Percentiles rank a stretch among this genome's conserved stretches.
These are phyloP conservation scores for Alexandromys fortis DNA, from an alignment of 2,113 vertebrate genomes.

Conservation along the genomic window DNA sequence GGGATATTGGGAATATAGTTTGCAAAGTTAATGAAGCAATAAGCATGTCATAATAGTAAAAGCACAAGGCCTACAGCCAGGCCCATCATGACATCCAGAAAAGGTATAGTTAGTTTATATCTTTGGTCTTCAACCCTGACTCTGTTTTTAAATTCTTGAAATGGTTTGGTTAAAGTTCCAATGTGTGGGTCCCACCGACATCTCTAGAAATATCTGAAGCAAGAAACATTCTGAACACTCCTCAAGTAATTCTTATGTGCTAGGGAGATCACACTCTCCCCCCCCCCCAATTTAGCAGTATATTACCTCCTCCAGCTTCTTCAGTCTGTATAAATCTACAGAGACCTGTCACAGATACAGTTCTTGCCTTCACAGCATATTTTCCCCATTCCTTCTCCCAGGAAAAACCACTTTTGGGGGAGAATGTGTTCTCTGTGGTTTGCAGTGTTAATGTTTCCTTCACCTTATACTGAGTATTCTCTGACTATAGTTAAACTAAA, in stretches of 20 bases:
- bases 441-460: neutral
- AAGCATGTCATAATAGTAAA: neutral
- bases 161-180: constrained; percentile 9
- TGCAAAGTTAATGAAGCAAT: constrained; percentile 52
- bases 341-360: neutral
- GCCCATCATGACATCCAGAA: neutral
- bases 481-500: constrained; percentile 37
- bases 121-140: neutral
- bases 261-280: neutral
- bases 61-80: neutral
- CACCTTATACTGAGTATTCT: neutral
- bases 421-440: neutral
- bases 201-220: neutral
- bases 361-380: neutral
- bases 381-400: neutral
- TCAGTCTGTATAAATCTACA: neutral
- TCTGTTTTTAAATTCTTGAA: neutral
- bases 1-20: constrained; percentile 6
- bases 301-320: neutral
- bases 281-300: neutral
- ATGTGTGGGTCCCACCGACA: neutral
- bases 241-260: neutral
- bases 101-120: constrained; percentile 30
- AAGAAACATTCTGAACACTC: neutral
- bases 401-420: constrained; percentile 15